Base-by-base conservation (phyloP, 2,797 vertebrate species). In the Discoglossus pictus region DNA sequence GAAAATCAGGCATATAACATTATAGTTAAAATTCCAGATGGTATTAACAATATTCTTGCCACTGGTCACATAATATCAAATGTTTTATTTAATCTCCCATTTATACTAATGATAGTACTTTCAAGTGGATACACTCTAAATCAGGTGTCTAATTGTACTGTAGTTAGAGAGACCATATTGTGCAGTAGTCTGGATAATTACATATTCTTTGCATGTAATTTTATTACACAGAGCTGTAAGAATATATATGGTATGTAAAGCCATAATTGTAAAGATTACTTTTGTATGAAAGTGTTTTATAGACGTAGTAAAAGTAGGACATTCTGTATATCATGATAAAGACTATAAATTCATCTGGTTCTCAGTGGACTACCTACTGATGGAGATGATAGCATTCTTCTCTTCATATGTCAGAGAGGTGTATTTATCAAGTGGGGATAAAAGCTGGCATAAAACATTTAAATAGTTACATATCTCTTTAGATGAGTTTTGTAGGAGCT, bases 141-240 rank as follows among this genome's bases (percentile, higher is more conserved):
- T 53, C 61, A 42, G 48, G 36, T 53, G 24, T 43, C 36, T 64
- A 53, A 64, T 64, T 52, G 46, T 52, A 36, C 17, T 13, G 34
- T 17, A 23, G 21, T 39, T 17, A 36, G 17, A 51, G 5, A 17
- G 46, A 38, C 47, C n/a, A 39, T 51, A 40, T 15, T 50, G 35
- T 31, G 20, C 23, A 51, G 10, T 25, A 34, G 61, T n/a, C 25
- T 20, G 11, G 23, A 16, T 64, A 64, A 64, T 53, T 43, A 16
- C 24, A 64, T 20, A 52, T 51, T 27, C 36, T 21, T 12, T 4
- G 2, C 9, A 25, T 50, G 11, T 48, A 10, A 64, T 43, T 27
- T 42, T 42, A 63, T 52, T 50, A 51, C 38, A 42, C 11, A 48
- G 31, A 4, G 12, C 4, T 23, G 9, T 17, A 16, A 15, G 20